A percentile compares a stretch with the other conserved stretches of the same genome.
Conservation (phyloP, 2,888 invertebrate genomes). For the Caenorhabditis uteleia region DNA sequence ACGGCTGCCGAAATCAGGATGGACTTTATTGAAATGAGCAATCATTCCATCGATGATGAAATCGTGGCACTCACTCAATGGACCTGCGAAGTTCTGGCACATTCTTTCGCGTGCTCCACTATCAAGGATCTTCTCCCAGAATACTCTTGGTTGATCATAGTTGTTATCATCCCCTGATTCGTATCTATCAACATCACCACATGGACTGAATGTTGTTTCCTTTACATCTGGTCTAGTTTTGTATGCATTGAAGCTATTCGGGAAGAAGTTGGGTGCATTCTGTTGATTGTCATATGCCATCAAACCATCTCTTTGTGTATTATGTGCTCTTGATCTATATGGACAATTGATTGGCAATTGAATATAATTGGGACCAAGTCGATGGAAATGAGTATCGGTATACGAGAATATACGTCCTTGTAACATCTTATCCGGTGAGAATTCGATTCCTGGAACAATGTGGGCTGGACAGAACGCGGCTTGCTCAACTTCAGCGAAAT, state of each 20-base stretch:
- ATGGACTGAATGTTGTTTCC: slow-evolving; percentile 74
- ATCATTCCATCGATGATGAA: slow-evolving; percentile 79
- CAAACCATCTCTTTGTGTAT: slow-evolving; percentile 90
- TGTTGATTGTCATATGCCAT: slow-evolving; percentile 79
- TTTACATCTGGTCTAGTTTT: slow-evolving; percentile 71
- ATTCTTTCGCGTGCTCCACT: slow-evolving; percentile 79
- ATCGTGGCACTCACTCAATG: slow-evolving; percentile 78
- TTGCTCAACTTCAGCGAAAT: slow-evolving; percentile 70
- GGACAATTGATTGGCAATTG: slow-evolving; percentile 94
- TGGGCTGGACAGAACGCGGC: slow-evolving; percentile 69
- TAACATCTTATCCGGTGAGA: slow-evolving; percentile 70
- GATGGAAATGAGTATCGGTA: slow-evolving; percentile 88
- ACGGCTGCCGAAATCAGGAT: slow-evolving; percentile 34
- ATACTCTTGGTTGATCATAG: slow-evolving; percentile 82
- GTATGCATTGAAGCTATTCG: slow-evolving; percentile 92
- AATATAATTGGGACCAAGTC: slow-evolving; percentile 87
- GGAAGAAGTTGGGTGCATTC: slow-evolving; percentile 91
- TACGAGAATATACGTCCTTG: slow-evolving; percentile 75
- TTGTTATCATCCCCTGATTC: slow-evolving; percentile 86
- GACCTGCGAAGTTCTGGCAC: slow-evolving; percentile 82
- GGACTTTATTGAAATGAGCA: slow-evolving; percentile 36
- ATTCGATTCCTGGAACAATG: slow-evolving; percentile 69
- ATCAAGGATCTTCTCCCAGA: slow-evolving; percentile 83
- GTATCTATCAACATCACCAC: slow-evolving; percentile 83
- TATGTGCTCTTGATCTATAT: slow-evolving; percentile 71